Evolutionary conservation across 2,888 invertebrate genomes (phyloP).

Genomic region (Drosophila birchii): DNA sequence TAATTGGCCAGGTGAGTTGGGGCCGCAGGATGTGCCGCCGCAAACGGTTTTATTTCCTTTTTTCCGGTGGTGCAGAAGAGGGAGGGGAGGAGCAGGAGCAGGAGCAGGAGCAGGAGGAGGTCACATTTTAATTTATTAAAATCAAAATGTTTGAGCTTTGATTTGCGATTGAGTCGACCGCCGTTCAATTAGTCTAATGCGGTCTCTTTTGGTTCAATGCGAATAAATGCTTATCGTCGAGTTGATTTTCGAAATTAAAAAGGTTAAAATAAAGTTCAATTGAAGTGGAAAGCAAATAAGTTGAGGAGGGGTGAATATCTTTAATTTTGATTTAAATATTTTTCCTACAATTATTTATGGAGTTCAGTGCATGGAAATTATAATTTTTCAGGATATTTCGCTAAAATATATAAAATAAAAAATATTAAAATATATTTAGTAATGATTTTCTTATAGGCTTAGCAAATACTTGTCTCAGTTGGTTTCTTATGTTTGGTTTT

Average conservation of each 20-base stretch:
- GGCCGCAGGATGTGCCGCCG: slow-evolving; percentile 35
- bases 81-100: neutral
- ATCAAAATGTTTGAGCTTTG: slow-evolving; percentile 60
- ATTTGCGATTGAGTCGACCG: slow-evolving; percentile 54
- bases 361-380: no score
- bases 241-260: slow-evolving; percentile 29
- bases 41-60: slow-evolving; percentile 40
- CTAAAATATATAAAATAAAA: no score
- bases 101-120: neutral
- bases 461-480: no score
- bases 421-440: no score
- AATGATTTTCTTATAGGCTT: no score
- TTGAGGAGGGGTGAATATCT: neutral
- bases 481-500: neutral
- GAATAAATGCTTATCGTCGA: slow-evolving; percentile 4
- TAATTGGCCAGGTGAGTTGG: slow-evolving; percentile 61
- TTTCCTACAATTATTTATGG: no score
- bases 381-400: no score
- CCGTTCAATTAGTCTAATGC: slow-evolving; percentile 58
- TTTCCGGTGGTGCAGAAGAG: neutral
- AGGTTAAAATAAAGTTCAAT: slow-evolving; percentile 2
- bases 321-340: no score
- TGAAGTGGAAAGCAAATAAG: slow-evolving; percentile 4
- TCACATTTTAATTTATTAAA: slow-evolving; percentile 54
- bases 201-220: slow-evolving; percentile 24